phyloP scores from a whole-genome alignment of 2,113 vertebrate species.

The Pedionomus torquatus region DNA sequence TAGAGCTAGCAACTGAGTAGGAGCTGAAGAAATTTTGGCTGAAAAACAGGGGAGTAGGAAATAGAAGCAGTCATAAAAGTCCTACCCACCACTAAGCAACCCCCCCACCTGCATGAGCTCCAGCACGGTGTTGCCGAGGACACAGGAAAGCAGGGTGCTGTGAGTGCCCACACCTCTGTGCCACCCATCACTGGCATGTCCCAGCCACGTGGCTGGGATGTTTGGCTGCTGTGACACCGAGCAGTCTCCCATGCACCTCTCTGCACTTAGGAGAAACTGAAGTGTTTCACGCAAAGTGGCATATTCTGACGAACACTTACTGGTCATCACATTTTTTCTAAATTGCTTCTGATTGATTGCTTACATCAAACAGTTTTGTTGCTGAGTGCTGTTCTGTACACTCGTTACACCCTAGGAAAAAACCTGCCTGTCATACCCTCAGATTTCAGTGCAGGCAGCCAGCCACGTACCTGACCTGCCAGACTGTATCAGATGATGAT shows the following conservation, averaged over 20 bases:
- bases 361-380: background rate
- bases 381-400: background rate
- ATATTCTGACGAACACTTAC: background rate
- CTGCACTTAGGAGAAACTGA: background rate
- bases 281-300: background rate
- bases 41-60: background rate
- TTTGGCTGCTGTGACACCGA: rapidly evolving
- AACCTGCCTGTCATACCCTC: background rate
- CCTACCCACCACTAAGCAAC: background rate
- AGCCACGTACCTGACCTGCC: background rate
- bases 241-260: background rate
- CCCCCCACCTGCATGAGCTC: rapidly evolving
- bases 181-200: rapidly evolving
- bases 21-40: background rate
- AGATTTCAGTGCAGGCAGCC: background rate
- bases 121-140: background rate
- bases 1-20: background rate
- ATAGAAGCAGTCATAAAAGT: background rate
- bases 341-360: background rate
- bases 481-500: background rate
- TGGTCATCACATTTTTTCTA: background rate
- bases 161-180: background rate
- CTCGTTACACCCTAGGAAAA: background rate
- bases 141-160: rapidly evolving
- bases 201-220: rapidly evolving